Evolutionary conservation across 2,888 invertebrate species (phyloP).

Genomic region (Campoletis raptor): DNA sequence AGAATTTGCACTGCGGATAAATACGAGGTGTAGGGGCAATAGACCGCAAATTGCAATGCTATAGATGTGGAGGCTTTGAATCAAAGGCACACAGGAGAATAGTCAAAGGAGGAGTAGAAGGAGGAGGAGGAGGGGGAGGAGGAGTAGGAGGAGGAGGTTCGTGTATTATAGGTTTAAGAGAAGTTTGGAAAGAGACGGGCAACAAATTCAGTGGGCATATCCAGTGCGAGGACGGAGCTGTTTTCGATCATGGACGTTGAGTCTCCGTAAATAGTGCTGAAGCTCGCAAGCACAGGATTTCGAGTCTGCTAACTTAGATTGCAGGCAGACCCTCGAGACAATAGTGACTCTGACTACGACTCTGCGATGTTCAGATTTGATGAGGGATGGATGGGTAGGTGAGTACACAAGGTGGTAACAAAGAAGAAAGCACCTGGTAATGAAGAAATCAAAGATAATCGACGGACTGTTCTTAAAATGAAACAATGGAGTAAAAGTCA

Average conservation of each 20-base stretch:
- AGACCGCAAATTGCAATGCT: conserved; percentile 47
- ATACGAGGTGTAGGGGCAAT: conserved; percentile 36
- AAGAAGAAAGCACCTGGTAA: conserved; percentile 39
- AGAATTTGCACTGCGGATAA: conserved; percentile 17
- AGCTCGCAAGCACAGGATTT: conserved; percentile 58
- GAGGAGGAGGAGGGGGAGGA: neutral
- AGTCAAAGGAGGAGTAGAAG: neutral
- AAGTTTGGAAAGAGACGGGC: conserved; percentile 10
- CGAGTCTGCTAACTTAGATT: conserved; percentile 71
- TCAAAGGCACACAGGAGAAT: conserved; percentile 61
- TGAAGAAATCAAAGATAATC: conserved; percentile 27
- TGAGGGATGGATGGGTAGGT: conserved; percentile 26
- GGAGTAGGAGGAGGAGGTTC: neutral
- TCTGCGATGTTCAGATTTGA: conserved; percentile 43
- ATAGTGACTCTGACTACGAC: conserved; percentile 63
- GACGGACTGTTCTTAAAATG: conserved; percentile 27
- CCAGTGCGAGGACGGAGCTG: conserved; percentile 33
- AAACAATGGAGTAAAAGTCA: conserved; percentile 16
- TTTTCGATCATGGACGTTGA: conserved; percentile 58
- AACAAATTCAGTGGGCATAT: conserved; percentile 24
- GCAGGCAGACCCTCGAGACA: conserved; percentile 69
- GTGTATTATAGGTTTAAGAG: neutral
- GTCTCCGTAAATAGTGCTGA: conserved; percentile 21
- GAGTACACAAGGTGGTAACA: neutral
- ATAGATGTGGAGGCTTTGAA: conserved; percentile 54